Conservation (phyloP, 30 jellyfish, hydroid and myxozoan genomes). For the Rhopilema esculentum region DNA sequence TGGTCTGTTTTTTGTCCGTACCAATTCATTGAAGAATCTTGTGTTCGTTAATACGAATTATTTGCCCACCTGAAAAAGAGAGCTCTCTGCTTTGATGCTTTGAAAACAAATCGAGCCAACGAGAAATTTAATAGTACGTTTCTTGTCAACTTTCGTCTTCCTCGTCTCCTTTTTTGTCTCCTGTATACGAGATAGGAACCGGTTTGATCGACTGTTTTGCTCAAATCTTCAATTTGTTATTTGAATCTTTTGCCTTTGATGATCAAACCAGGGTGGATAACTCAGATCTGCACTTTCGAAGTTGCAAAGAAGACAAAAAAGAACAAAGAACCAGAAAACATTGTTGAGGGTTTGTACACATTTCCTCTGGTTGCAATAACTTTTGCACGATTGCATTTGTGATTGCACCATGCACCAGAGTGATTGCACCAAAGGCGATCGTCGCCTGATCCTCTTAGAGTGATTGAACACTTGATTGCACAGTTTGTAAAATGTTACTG, state of each 20-base stretch:
- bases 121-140: too few relatives aligned
- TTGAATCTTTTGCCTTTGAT: background rate
- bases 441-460: background rate
- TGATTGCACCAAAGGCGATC: background rate
- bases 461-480: background rate
- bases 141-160: too few relatives aligned
- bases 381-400: slow-evolving; percentile 14
- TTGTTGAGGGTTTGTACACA: slow-evolving; percentile 57
- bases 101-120: too few relatives aligned
- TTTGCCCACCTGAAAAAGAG: background rate
- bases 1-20: too few relatives aligned
- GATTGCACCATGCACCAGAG: slow-evolving; percentile 10
- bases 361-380: slow-evolving; percentile 13
- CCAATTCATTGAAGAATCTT: too few relatives aligned
- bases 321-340: slow-evolving; percentile 23
- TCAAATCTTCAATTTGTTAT: background rate
- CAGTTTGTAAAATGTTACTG: background rate
- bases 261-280: slow-evolving; percentile 38
- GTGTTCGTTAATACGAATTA: too few relatives aligned
- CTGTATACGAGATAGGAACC: too few relatives aligned
- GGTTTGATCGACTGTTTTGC: too few relatives aligned
- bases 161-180: too few relatives aligned
- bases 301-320: slow-evolving; percentile 37
- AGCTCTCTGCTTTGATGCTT: background rate
- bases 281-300: slow-evolving; percentile 46